Conservation (phyloP, 2,888 invertebrate species). For the Hylaea fasciaria region DNA sequence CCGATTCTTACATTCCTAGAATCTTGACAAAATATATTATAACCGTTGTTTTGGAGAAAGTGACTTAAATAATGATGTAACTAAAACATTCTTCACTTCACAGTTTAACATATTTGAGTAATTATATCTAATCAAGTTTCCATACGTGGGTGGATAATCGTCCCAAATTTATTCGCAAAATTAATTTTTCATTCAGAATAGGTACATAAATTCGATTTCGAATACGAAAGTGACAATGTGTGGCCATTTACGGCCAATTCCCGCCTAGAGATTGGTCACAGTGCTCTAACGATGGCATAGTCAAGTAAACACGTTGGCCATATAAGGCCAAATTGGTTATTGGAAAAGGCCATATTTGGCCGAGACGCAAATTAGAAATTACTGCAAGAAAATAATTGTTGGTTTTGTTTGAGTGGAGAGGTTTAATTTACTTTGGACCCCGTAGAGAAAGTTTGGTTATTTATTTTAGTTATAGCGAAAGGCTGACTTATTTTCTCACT, state of each 20-base stretch:
- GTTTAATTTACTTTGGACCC: conserved; percentile 11
- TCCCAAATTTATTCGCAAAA: conserved; percentile 31
- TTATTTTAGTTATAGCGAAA: conserved; percentile 1
- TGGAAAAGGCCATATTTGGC: conserved; percentile 28
- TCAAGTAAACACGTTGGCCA: conserved; percentile 27
- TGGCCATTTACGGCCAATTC: conserved; percentile 40
- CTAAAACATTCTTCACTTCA: conserved; percentile 2
- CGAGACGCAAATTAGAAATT: conserved; percentile 17
- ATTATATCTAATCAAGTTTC: conserved; percentile 27
- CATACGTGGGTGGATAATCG: conserved; percentile 33
- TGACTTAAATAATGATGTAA: conserved; percentile 3
- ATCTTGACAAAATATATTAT: no score
- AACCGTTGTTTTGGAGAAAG: conserved; percentile 7
- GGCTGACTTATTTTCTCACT: not conserved
- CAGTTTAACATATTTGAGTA: conserved; percentile 26
- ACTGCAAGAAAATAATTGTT: conserved; percentile 19
- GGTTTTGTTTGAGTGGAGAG: conserved; percentile 5
- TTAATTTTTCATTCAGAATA: conserved; percentile 24
- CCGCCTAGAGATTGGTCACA: conserved; percentile 15
- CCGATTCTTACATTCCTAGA: no score
- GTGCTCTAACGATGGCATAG: conserved; percentile 28
- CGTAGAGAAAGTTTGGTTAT: conserved; percentile 8
- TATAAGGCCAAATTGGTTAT: conserved; percentile 31
- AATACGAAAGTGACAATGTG: conserved; percentile 36
- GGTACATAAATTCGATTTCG: conserved; percentile 46